Percentiles rank a stretch among this genome's conserved stretches.
phyloP scores from a whole-genome alignment of 1,140 invertebrate species.

The Caerostris darwini region DNA sequence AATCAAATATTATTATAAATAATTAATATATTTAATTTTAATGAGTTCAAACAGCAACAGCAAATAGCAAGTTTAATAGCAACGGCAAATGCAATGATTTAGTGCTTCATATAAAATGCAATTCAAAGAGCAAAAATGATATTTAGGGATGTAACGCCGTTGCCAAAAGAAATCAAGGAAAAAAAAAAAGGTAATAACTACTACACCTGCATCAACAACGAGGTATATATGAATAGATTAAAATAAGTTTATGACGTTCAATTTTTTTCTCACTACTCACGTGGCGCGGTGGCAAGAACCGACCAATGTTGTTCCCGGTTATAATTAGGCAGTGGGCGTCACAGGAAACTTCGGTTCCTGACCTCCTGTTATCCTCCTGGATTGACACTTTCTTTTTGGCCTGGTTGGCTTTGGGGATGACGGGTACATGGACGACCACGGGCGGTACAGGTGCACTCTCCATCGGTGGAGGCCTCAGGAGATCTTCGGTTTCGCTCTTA shows the following conservation, averaged over 20 bases:
- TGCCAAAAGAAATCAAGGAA: background rate
- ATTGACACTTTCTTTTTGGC: slow-evolving; percentile 75
- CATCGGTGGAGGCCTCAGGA: background rate
- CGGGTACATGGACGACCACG: background rate
- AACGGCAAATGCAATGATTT: too few species aligned
- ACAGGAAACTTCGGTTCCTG: slow-evolving; percentile 50
- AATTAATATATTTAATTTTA: too few species aligned
- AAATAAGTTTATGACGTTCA: slow-evolving; percentile 64
- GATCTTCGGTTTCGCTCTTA: slow-evolving; percentile 23
- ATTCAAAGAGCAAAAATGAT: background rate
- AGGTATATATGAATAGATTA: slow-evolving; percentile 51
- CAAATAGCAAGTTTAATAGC: too few species aligned
- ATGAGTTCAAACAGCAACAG: too few species aligned
- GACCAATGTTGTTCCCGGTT: slow-evolving; percentile 73
- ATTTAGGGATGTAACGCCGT: background rate
- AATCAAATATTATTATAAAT: too few species aligned
- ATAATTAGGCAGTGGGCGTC: slow-evolving; percentile 73
- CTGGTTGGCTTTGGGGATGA: background rate
- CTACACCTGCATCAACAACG: background rate
- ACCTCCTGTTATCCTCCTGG: slow-evolving; percentile 71
- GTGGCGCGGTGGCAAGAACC: slow-evolving; percentile 71
- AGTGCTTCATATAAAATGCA: background rate
- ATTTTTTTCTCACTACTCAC: slow-evolving; percentile 68
- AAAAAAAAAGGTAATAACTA: slow-evolving; percentile 39
- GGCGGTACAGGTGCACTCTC: slow-evolving; percentile 33